Conservation (phyloP, 2,113 vertebrate species). For the Pungitius pungitius region DNA sequence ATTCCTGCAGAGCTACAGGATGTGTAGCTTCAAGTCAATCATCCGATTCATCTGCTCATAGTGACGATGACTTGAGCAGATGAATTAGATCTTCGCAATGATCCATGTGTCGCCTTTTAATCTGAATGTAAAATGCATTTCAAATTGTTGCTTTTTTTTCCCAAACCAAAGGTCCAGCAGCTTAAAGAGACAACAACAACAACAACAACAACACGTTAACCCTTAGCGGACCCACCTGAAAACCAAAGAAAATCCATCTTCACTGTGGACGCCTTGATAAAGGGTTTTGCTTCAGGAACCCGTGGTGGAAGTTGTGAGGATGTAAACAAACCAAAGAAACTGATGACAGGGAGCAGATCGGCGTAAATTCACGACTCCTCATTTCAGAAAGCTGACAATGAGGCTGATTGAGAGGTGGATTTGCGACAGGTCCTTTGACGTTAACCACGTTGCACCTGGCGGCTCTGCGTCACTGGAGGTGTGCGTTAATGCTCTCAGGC, state of each 20-base stretch:
- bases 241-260: slow-evolving; percentile 60
- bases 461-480: slow-evolving; percentile 24
- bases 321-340: slow-evolving; percentile 52
- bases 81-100: slow-evolving; percentile 49
- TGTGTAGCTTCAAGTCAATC: slow-evolving; percentile 29
- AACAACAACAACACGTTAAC: slow-evolving; percentile 32
- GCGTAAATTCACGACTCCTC: slow-evolving; percentile 33
- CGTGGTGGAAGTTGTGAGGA: slow-evolving; percentile 16
- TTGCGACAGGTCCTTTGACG: slow-evolving; percentile 30
- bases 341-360: slow-evolving; percentile 31
- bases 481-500: slow-evolving; percentile 26
- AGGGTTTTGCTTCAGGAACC: slow-evolving; percentile 2
- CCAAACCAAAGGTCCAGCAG: slow-evolving; percentile 67
- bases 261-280: slow-evolving; percentile 34
- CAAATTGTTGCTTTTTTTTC: slow-evolving; percentile 20
- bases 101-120: slow-evolving; percentile 35
- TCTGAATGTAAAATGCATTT: slow-evolving; percentile 49
- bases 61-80: slow-evolving; percentile 44
- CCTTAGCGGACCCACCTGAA: slow-evolving; percentile 40
- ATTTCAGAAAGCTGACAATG: slow-evolving; percentile 12
- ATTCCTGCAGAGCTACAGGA: slow-evolving; percentile 43
- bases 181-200: no score
- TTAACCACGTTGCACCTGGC: slow-evolving; percentile 20
- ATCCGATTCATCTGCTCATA: slow-evolving; percentile 55
- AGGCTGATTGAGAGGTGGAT: slow-evolving; percentile 42